These are phyloP conservation scores for Takifugu rubripes DNA, from an alignment of 2,797 vertebrate species.

Conservation along the genomic window DNA sequence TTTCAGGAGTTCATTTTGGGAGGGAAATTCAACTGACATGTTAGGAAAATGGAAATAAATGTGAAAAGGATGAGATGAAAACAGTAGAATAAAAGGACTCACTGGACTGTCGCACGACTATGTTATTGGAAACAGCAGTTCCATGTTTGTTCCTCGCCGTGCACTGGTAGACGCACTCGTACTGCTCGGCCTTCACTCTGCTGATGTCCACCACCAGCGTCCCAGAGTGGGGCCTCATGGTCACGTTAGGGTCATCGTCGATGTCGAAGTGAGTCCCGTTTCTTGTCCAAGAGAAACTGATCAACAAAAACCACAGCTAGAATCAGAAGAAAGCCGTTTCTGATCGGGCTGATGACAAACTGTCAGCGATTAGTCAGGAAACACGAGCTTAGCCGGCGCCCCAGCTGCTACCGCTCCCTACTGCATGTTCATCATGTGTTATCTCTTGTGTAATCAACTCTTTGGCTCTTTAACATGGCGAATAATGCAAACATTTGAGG, in stretches of 20 bases:
- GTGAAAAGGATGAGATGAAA: constrained; percentile 5
- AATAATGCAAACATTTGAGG: too few species aligned
- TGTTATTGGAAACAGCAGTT: constrained; percentile 90
- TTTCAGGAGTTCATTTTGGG: constrained; percentile 66
- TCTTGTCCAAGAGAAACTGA: constrained; percentile 94
- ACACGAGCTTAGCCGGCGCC: too few species aligned
- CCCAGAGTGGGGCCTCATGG: constrained; percentile 85
- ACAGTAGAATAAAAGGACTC: constrained; percentile 55
- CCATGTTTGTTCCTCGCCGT: constrained; percentile 90
- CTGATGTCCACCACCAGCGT: constrained; percentile 91
- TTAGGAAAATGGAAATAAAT: constrained; percentile 31
- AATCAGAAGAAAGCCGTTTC: background rate
- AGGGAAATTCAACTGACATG: constrained; percentile 62
- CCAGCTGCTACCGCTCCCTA: too few species aligned
- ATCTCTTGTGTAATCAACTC: too few species aligned
- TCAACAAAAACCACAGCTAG: background rate
- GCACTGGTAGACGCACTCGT: constrained; percentile 93
- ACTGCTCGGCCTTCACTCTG: constrained; percentile 84
- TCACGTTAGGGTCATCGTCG: constrained; percentile 84
- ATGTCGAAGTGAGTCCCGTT: constrained; percentile 94
- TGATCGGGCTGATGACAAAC: background rate
- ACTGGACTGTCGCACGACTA: constrained; percentile 89
- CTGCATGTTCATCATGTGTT: too few species aligned
- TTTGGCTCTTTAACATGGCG: too few species aligned
- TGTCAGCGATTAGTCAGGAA: too few species aligned